These are phyloP conservation scores for Ramazzottius varieornatus DNA, from an alignment of 2,888 invertebrate genomes.

Conservation along the genomic window DNA sequence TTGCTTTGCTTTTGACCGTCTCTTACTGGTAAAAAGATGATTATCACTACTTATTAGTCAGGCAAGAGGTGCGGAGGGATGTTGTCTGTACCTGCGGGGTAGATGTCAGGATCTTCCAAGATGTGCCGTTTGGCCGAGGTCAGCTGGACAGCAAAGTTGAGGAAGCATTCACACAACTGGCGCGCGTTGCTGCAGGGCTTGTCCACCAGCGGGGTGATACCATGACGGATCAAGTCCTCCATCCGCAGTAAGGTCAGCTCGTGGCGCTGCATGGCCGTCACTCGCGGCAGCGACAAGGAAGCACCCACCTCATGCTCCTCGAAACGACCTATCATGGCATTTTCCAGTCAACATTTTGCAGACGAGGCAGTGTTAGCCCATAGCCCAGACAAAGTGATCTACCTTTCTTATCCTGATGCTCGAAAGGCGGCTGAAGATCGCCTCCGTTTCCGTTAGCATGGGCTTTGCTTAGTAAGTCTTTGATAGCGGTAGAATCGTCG, in stretches of 20 bases:
- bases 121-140: conserved; percentile 54
- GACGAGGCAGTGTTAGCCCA: no score
- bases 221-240: conserved; percentile 43
- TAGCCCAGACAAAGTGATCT: no score
- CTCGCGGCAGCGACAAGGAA: conserved; percentile 29
- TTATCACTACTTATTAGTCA: no score
- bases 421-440: no score
- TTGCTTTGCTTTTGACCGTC: not conserved
- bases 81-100: conserved; percentile 26
- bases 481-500: no score
- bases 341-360: no score
- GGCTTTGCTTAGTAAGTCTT: no score
- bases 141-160: conserved; percentile 48
- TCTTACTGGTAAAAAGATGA: no score
- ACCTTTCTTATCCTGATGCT: no score
- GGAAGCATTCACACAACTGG: conserved; percentile 39
- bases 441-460: no score
- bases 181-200: conserved; percentile 32
- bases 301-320: not conserved
- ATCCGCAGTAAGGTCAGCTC: conserved; percentile 43
- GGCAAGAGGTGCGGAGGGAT: no score
- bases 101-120: conserved; percentile 50
- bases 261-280: conserved; percentile 46
- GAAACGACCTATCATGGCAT: not conserved
- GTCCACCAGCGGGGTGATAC: conserved; percentile 32